Evolutionary conservation across 2,113 vertebrate species (phyloP).

Genomic region (sheep (Ovis aries)): DNA sequence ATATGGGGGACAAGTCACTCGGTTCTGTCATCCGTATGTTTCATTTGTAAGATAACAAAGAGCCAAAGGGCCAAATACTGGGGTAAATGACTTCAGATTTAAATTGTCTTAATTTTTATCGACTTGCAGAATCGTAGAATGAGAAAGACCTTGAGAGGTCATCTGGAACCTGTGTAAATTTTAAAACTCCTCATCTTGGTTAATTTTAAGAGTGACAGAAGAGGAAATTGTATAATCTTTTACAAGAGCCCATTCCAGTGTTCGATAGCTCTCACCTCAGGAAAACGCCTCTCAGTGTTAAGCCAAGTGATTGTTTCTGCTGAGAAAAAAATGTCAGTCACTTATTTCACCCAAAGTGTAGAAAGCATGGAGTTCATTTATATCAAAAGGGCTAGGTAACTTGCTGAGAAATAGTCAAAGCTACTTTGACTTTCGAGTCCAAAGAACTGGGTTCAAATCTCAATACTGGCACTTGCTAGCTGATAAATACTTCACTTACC

Average conservation of each 20-base stretch:
- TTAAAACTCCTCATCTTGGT: not conserved
- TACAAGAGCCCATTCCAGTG: slow-evolving; percentile 6
- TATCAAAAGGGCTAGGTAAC: not conserved
- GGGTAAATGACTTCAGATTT: not conserved
- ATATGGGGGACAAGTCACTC: not conserved
- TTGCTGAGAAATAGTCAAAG: not conserved
- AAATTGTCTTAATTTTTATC: not conserved
- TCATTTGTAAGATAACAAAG: not conserved
- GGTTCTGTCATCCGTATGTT: not conserved
- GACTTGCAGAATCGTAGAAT: not conserved
- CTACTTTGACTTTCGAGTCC: not conserved
- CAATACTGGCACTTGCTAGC: not conserved
- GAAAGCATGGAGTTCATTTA: not conserved
- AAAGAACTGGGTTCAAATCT: not conserved
- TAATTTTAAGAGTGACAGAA: slow-evolving; percentile 26
- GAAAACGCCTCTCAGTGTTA: slow-evolving; percentile 24
- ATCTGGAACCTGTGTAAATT: not conserved
- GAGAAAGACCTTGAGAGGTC: not conserved
- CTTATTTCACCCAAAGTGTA: not conserved
- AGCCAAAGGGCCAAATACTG: not conserved
- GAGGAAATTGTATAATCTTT: slow-evolving; percentile 18
- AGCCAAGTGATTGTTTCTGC: not conserved
- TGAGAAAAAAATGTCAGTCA: not conserved
- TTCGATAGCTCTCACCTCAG: not conserved
- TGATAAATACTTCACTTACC: not conserved